Evolutionary conservation across 2,797 vertebrate species (phyloP).

Genomic region (Gymnocypris eckloni): DNA sequence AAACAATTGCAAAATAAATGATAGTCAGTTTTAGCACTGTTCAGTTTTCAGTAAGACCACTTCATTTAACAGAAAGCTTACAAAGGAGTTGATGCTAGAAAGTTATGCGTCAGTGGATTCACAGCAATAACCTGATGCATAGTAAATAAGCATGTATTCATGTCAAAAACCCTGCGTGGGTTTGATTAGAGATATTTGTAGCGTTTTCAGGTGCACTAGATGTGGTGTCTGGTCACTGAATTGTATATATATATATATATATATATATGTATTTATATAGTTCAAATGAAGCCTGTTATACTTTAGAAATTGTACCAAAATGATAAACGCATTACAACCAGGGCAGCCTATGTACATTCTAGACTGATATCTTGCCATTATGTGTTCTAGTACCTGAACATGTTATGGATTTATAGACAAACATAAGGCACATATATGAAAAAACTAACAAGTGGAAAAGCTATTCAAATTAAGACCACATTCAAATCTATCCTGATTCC

Average conservation of each 20-base stretch:
- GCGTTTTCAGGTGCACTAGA: neutral
- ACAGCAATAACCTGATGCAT: conserved; percentile 82
- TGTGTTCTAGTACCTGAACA: conserved; percentile 67
- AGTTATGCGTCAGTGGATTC: conserved; percentile 60
- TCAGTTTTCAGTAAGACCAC: conserved; percentile 80
- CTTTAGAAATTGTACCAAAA: neutral
- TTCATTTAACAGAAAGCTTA: conserved; percentile 75
- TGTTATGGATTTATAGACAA: conserved; percentile 77
- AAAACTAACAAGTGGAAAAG: conserved; percentile 54
- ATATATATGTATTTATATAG: neutral
- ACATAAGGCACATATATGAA: conserved; percentile 84
- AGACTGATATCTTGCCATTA: conserved; percentile 39
- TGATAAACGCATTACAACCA: conserved; percentile 9
- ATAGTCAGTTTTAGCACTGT: conserved; percentile 82
- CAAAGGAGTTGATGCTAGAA: conserved; percentile 63
- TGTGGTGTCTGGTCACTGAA: conserved; percentile 14
- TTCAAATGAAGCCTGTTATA: conserved; percentile 15
- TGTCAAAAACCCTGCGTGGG: conserved; percentile 29
- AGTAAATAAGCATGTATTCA: conserved; percentile 76
- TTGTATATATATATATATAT: neutral
- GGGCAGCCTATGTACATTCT: conserved; percentile 24
- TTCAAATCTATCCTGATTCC: conserved; percentile 14
- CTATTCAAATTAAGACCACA: conserved; percentile 62
- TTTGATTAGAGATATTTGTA: conserved; percentile 14
- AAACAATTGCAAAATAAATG: conserved; percentile 79